Evolutionary conservation across 2,113 vertebrate species (phyloP), one percentile per base, ranked within the genome.

Genomic region (Orthonyx spaldingii): DNA sequence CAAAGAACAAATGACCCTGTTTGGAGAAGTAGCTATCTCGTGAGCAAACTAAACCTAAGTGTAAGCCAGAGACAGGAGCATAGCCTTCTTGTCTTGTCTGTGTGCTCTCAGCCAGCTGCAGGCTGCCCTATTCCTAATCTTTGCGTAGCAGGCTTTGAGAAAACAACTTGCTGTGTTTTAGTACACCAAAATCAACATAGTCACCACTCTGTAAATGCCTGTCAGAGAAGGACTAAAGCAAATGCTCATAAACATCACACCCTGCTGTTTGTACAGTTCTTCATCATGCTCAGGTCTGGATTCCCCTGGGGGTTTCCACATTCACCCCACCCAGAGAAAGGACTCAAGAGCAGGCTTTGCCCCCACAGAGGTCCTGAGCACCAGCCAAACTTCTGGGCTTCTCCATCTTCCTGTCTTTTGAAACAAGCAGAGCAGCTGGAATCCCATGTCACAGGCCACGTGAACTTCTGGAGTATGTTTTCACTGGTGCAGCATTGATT

Each of bases 391-490:
- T 21, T 27, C n/a, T 81, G 53, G 15, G 20, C 22, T 63, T 22
- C 61, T 94, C 33, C 65, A 28, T 57, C 76, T 64, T 63, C 41
- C 41, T 9, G 1, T 41, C 80, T 86, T 63, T 50, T 20, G 22
- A 53, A 75, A 82, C 26, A 78, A 77, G 16, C 60, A 64, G 49
- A 79, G 70, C 44, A 74, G 81, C 79, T 95, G 82, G 88, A 74
- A 83, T 92, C 71, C 55, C 53, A 80, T 91, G 76, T 60, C 46
- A 84, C 32, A 64, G 49, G 41, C 78, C 28, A 6, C 37, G 41
- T 72, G 91, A 95, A 93, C 89, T 93, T 93, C 89, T 39, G 57
- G 79, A 95, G 85, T 77, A 72, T 96, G 93, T 96, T 97, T 97
- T 96, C 92, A 81, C 74, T 91, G 70, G 46, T 78, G 42, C 87